These are phyloP conservation scores for Podarcis muralis DNA, from an alignment of 2,113 vertebrate genomes.

Conservation along the genomic window DNA sequence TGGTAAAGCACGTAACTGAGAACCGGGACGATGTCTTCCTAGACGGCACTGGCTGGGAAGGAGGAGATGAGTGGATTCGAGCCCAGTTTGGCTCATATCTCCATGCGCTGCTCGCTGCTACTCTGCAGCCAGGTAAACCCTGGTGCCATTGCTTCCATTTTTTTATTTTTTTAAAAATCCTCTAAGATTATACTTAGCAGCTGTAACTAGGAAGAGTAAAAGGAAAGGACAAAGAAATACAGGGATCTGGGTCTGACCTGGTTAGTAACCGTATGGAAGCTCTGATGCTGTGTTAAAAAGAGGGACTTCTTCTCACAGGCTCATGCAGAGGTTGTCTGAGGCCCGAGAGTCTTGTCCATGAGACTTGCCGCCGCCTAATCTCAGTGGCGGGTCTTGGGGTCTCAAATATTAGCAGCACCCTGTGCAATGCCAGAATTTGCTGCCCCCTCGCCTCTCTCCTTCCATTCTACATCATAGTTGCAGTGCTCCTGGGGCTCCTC, in stretches of 20 bases:
- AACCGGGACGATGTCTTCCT: constrained; percentile 95
- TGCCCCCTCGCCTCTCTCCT: too few relatives aligned
- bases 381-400: too few relatives aligned
- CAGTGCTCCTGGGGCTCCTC: too few relatives aligned
- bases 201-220: neutral
- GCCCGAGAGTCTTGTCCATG: too few relatives aligned
- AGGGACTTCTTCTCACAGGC: neutral
- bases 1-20: constrained; percentile 94
- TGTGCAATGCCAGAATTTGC: too few relatives aligned
- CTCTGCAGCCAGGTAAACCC: constrained; percentile 84
- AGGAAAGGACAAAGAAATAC: neutral
- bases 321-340: too few relatives aligned
- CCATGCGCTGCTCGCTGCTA: constrained; percentile 88
- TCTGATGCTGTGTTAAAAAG: neutral
- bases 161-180: neutral
- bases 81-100: constrained; percentile 94
- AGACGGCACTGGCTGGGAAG: constrained; percentile 98
- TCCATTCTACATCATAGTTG: too few relatives aligned
- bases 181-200: neutral
- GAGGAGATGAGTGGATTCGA: constrained; percentile 97
- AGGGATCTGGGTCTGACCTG: neutral
- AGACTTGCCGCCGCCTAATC: too few relatives aligned
- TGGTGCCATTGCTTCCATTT: neutral
- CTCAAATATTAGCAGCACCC: too few relatives aligned
- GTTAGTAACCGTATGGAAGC: neutral